These are phyloP conservation scores for Rattus norvegicus DNA, from an alignment of 2,113 vertebrate species.

Conservation along the genomic window GRCr8 NC_086035.1:20936501-20937000, in stretches of 20 bases:
- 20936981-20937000: not conserved
- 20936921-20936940: too few relatives aligned
- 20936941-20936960: not conserved
- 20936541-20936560: fast-evolving
- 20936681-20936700: fast-evolving
- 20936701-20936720: not conserved
- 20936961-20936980: not conserved
- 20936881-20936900: not conserved
- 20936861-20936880: conserved; percentile 18
- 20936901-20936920: not conserved
- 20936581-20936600: not conserved
- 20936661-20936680: not conserved
- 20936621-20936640: not conserved
- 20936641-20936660: too few relatives aligned
- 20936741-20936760: not conserved
- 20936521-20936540: not conserved
- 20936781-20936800: not conserved
- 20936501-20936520: not conserved
- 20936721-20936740: too few relatives aligned
- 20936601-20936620: conserved; percentile 1
- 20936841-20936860: conserved; percentile 16
- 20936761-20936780: fast-evolving
- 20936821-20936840: too few relatives aligned
- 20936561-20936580: not conserved
- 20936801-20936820: not conserved